Evolutionary conservation across 2,888 invertebrate genomes (phyloP).

Genomic region (Byasa hedistus): DNA sequence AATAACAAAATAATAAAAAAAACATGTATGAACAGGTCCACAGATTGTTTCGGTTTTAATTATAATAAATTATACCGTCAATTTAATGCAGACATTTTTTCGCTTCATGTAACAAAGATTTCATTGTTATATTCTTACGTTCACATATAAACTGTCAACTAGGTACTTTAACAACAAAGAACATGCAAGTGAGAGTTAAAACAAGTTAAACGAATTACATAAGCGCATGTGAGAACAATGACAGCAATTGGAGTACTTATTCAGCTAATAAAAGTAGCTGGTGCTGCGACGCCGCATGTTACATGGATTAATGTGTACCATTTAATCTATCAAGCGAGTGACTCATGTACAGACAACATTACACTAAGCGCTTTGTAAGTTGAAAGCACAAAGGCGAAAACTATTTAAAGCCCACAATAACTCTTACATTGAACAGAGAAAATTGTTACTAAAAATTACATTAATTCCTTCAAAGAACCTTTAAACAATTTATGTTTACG

Average conservation of each 20-base stretch:
- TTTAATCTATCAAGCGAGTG: slow-evolving; percentile 69
- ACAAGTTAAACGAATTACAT: slow-evolving; percentile 26
- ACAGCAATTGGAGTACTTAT: slow-evolving; percentile 67
- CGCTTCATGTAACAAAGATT: no score
- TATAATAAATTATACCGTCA: no score
- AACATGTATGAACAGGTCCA: no score
- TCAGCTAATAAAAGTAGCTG: slow-evolving; percentile 61
- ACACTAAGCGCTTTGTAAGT: slow-evolving; percentile 1
- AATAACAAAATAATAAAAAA: no score
- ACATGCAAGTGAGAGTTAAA: slow-evolving; percentile 13
- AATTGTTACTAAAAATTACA: no score
- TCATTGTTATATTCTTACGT: neutral
- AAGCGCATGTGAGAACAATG: slow-evolving; percentile 45
- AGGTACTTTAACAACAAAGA: slow-evolving; percentile 12
- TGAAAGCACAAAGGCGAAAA: neutral
- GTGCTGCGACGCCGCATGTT: slow-evolving; percentile 45
- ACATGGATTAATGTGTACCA: slow-evolving; percentile 69
- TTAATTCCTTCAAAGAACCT: no score
- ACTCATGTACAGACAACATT: slow-evolving; percentile 47
- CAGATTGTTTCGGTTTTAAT: no score
- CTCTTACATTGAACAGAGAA: neutral
- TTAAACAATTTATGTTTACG: no score
- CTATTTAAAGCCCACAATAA: no score
- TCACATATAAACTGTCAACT: neutral
- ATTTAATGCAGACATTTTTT: no score